Conservation (phyloP, 2,888 invertebrate genomes). For the Folsomia manolachei region DNA sequence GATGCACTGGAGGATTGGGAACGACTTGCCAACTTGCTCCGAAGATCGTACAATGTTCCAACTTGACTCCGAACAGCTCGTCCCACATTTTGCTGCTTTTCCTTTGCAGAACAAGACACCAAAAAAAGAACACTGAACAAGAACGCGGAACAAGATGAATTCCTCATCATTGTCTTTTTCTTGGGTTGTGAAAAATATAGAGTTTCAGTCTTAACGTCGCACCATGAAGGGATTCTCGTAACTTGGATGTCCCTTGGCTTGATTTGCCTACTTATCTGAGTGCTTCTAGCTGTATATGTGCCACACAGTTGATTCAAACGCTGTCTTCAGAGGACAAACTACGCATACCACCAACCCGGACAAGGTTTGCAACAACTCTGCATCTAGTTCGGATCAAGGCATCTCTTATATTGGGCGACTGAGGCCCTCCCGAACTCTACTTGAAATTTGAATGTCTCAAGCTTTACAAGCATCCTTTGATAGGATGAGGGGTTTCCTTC, state of each 20-base stretch:
- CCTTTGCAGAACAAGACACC: background rate
- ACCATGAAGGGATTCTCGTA: background rate
- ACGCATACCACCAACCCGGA: conserved; percentile 1
- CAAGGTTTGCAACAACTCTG: background rate
- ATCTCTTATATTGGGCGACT: conserved; percentile 28
- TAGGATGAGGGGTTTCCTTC: conserved; percentile 9
- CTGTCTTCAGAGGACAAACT: background rate
- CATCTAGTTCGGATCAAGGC: background rate
- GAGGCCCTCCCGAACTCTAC: conserved; percentile 20
- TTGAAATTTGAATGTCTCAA: background rate
- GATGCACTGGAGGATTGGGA: background rate
- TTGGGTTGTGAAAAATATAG: background rate
- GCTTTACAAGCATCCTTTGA: too few relatives aligned
- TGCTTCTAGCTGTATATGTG: too few relatives aligned
- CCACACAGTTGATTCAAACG: too few relatives aligned
- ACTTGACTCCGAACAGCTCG: conserved; percentile 45
- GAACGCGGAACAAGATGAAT: background rate
- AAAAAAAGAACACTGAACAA: background rate
- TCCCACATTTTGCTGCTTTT: conserved; percentile 27
- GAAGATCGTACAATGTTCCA: conserved; percentile 47
- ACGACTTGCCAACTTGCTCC: conserved; percentile 43
- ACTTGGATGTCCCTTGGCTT: too few relatives aligned
- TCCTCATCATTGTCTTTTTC: conserved; percentile 2
- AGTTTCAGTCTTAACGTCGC: background rate
- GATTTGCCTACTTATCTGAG: too few relatives aligned